Evolutionary conservation across 1,140 invertebrate genomes (phyloP).

Genomic region (Zaprionus davidi): DNA sequence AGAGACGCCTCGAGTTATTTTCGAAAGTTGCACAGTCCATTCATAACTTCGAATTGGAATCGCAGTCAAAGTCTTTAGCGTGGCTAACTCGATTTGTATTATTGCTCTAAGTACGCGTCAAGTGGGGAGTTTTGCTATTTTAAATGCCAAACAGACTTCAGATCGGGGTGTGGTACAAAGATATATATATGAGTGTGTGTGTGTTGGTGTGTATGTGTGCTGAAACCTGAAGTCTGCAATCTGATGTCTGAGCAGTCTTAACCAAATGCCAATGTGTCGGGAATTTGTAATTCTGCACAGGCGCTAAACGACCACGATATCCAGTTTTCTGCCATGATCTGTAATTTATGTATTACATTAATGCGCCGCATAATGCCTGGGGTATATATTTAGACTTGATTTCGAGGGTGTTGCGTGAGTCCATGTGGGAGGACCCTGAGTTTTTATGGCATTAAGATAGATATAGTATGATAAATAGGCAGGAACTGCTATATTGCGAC

Average conservation of each 20-base stretch:
- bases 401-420: not conserved
- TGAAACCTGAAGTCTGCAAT: slow-evolving; percentile 27
- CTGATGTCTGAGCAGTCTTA: slow-evolving; percentile 2
- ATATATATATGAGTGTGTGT: not conserved
- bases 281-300: slow-evolving; percentile 45
- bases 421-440: not conserved
- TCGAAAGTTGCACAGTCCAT: slow-evolving; percentile 23
- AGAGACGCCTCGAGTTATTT: slow-evolving; percentile 28
- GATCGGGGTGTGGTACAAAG: slow-evolving; percentile 43
- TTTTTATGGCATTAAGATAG: not conserved
- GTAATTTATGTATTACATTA: slow-evolving; percentile 34
- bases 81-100: slow-evolving; percentile 5
- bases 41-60: not conserved
- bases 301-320: slow-evolving; percentile 18
- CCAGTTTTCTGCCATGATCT: slow-evolving; percentile 33
- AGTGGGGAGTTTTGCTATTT: slow-evolving; percentile 5
- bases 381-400: slow-evolving; percentile 5
- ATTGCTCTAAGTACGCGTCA: slow-evolving; percentile 11
- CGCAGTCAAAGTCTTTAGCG: slow-evolving; percentile 4
- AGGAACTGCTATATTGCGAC: not conserved
- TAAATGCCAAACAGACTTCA: slow-evolving; percentile 14
- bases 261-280: slow-evolving; percentile 41
- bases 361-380: slow-evolving; percentile 2
- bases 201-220: slow-evolving; percentile 7
- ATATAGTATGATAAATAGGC: not conserved